Conservation (phyloP, 2,113 vertebrate genomes). For the Oreocharis arfaki region DNA sequence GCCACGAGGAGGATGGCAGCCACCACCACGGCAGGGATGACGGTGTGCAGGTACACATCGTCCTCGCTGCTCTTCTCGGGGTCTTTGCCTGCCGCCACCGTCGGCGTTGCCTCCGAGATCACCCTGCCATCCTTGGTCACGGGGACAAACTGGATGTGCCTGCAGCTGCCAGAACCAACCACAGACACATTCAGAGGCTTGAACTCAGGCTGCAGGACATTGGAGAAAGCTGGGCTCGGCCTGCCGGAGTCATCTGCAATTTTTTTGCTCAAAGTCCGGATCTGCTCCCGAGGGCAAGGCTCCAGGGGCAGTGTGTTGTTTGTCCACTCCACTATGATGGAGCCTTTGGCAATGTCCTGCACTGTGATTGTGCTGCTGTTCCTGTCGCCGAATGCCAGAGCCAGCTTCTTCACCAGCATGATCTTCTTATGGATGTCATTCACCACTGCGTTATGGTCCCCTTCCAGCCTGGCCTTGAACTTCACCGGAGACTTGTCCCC, state of each 20-base stretch:
- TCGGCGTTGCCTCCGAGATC: constrained; percentile 49
- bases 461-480: constrained; percentile 86
- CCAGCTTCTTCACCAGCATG: constrained; percentile 87
- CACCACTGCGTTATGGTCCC: constrained; percentile 78
- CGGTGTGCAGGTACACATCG: constrained; percentile 91
- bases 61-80: constrained; percentile 85
- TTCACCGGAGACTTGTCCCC: constrained; percentile 83
- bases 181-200: constrained; percentile 82
- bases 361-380: constrained; percentile 91
- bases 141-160: constrained; percentile 82
- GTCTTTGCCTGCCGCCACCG: constrained; percentile 73
- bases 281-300: constrained; percentile 88
- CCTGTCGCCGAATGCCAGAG: constrained; percentile 86
- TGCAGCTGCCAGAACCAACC: constrained; percentile 84
- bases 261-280: constrained; percentile 78
- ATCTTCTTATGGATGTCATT: constrained; percentile 90
- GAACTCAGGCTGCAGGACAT: constrained; percentile 89
- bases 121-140: constrained; percentile 58
- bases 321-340: constrained; percentile 92
- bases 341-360: constrained; percentile 84
- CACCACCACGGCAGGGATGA: constrained; percentile 93
- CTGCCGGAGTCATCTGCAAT: constrained; percentile 82
- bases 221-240: constrained; percentile 77
- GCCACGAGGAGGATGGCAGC: constrained; percentile 92
- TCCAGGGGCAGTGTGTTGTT: constrained; percentile 88